These are phyloP conservation scores for Empis livida DNA, from an alignment of 2,888 invertebrate genomes.

Conservation along the genomic window DNA sequence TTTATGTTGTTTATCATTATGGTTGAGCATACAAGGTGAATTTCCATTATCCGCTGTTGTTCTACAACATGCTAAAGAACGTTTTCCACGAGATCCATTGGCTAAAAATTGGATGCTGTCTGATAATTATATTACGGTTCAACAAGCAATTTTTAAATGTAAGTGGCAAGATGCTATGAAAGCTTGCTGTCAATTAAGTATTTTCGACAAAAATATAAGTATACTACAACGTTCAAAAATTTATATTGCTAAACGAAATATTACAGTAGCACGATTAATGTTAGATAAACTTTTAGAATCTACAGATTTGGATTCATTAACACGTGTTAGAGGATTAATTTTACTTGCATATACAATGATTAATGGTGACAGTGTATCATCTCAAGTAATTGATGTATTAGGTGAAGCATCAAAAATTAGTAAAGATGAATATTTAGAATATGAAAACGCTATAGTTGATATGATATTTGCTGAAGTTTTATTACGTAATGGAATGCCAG, in stretches of 20 bases:
- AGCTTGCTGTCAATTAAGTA: conserved; percentile 52
- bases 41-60: conserved; percentile 45
- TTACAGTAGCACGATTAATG: conserved; percentile 27
- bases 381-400: conserved; percentile 44
- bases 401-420: conserved; percentile 64
- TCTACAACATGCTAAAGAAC: conserved; percentile 46
- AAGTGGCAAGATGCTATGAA: conserved; percentile 59
- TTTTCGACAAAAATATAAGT: conserved; percentile 54
- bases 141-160: conserved; percentile 36
- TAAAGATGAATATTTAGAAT: conserved; percentile 61
- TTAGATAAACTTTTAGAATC: conserved; percentile 24
- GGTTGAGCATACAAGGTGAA: conserved; percentile 38
- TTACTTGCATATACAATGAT: conserved; percentile 53
- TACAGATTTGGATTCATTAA: conserved; percentile 34
- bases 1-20: conserved; percentile 49
- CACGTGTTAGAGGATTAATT: conserved; percentile 51
- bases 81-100: conserved; percentile 50
- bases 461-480: conserved; percentile 70
- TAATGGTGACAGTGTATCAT: conserved; percentile 35
- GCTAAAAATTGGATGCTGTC: conserved; percentile 54
- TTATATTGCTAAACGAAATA: conserved; percentile 33
- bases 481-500: conserved; percentile 57
- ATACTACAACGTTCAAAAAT: conserved; percentile 39
- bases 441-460: conserved; percentile 58
- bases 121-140: conserved; percentile 44